phyloP scores from a whole-genome alignment of 1,140 invertebrate genomes.

The Drosophila ananassae region DNA sequence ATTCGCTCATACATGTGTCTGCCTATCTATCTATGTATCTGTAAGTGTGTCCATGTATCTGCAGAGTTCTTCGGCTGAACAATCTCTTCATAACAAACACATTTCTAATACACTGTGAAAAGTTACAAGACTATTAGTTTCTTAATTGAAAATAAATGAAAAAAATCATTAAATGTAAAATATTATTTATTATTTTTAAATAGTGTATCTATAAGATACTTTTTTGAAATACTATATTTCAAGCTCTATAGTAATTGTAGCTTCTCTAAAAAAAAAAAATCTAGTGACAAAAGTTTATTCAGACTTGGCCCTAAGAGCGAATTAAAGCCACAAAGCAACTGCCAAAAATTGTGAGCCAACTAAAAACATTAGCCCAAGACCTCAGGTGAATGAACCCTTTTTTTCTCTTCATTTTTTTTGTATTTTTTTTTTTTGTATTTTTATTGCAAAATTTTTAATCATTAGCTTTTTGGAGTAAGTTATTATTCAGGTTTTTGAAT shows the following conservation, averaged over 20 bases:
- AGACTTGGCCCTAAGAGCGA: conserved; percentile 39
- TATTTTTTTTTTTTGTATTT: conserved; percentile 38
- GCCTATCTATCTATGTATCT: conserved; percentile 8
- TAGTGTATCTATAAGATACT: too few species aligned
- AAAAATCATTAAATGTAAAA: neutral
- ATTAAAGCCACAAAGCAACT: conserved; percentile 46
- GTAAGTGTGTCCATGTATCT: conserved; percentile 7
- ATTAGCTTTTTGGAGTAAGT: conserved; percentile 15
- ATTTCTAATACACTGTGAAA: conserved; percentile 2
- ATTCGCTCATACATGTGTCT: conserved; percentile 6
- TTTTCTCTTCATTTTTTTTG: conserved; percentile 16
- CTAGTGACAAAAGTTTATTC: conserved; percentile 4
- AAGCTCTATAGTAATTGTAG: too few species aligned
- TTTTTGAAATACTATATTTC: too few species aligned
- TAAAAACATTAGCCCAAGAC: conserved; percentile 36
- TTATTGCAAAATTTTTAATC: conserved; percentile 62
- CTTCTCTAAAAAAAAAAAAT: too few species aligned
- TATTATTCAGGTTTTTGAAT: conserved; percentile 37
- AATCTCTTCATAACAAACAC: conserved; percentile 9
- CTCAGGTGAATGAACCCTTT: conserved; percentile 44
- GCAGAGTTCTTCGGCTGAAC: neutral
- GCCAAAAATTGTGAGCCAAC: conserved; percentile 39
- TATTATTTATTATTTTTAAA: too few species aligned
- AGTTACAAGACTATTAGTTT: neutral
- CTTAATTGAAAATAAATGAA: neutral